These are phyloP conservation scores for Epinephelus awoara DNA, from an alignment of 2,797 vertebrate species.

Conservation along the genomic window DNA sequence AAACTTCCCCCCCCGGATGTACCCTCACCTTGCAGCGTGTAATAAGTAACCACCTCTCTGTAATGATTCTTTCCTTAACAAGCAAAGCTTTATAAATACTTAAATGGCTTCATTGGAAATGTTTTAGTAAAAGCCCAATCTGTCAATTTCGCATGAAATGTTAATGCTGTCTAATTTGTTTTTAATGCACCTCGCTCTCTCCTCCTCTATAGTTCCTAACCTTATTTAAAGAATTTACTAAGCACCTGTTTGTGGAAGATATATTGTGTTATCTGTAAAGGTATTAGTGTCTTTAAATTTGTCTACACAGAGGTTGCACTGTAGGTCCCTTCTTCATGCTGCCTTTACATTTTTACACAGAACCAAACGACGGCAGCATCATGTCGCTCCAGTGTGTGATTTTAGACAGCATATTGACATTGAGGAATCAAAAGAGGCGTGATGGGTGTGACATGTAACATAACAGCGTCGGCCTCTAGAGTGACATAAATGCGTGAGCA, in stretches of 20 bases:
- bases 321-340: no score
- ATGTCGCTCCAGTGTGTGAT: no score
- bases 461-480: no score
- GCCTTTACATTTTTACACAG: no score
- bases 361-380: no score
- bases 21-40: neutral
- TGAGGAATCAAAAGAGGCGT: no score
- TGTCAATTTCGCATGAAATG: neutral
- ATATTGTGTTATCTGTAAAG: neutral
- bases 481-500: no score
- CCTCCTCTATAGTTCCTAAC: neutral
- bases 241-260: constrained; percentile 1
- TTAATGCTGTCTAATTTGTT: constrained; percentile 8
- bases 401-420: no score
- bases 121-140: neutral
- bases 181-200: neutral
- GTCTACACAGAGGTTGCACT: no score
- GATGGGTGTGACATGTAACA: no score
- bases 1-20: neutral
- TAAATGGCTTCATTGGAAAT: neutral
- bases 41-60: neutral
- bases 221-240: neutral
- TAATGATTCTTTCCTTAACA: neutral
- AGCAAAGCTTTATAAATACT: neutral
- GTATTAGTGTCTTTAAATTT: no score